Conservation (phyloP, 2,113 vertebrate genomes). For the Myiozetetes cayanensis region DNA sequence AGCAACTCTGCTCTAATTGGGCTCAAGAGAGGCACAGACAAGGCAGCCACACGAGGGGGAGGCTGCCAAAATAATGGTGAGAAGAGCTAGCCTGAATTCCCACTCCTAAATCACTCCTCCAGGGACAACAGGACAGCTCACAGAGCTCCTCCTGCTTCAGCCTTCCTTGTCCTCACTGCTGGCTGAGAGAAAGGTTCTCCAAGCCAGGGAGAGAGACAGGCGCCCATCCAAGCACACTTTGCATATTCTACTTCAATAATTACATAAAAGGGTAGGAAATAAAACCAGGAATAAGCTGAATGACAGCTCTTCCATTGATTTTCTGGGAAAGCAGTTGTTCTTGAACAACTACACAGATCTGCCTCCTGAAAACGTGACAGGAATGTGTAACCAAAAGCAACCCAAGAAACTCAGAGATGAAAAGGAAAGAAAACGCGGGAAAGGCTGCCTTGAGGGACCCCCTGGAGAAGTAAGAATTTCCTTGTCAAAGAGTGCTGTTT, state of each 20-base stretch:
- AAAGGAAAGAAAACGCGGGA: background rate
- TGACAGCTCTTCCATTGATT: background rate
- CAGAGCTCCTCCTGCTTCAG: background rate
- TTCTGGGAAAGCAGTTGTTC: background rate
- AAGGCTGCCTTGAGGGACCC: constrained; percentile 1
- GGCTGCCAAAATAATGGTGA: background rate
- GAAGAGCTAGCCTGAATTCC: background rate
- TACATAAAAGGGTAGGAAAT: background rate
- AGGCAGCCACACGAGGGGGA: background rate
- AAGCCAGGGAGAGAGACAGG: background rate
- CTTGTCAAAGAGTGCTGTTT: background rate
- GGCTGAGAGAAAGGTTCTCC: background rate
- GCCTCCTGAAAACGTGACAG: background rate
- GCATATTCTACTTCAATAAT: background rate
- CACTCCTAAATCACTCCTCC: background rate
- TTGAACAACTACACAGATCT: background rate
- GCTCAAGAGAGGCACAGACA: background rate
- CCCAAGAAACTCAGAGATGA: background rate
- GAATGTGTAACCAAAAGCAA: background rate
- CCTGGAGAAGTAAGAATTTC: background rate
- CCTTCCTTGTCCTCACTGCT: background rate
- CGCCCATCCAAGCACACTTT: background rate
- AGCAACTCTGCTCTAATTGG: background rate
- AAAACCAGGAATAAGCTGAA: background rate
- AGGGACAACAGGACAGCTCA: background rate